Base-by-base conservation (phyloP, 2,113 vertebrate species). In the Caretta caretta region DNA sequence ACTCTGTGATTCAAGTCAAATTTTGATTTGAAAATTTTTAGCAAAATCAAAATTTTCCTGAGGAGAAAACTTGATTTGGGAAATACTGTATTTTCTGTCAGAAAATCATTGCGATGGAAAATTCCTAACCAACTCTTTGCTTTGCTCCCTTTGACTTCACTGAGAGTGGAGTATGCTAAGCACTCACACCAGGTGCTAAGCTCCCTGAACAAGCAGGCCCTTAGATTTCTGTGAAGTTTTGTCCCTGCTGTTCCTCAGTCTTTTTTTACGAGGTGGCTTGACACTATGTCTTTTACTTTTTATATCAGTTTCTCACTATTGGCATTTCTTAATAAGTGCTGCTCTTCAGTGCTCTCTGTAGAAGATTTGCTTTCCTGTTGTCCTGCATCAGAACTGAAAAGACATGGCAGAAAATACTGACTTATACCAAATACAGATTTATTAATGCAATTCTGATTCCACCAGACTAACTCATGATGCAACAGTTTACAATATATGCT, bases 151-250 rank as follows among this genome's bases (percentile, higher is more conserved):
- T 91, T 90, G 69, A 76, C n/a, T 31, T 62, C 72, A 91, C 25
- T 83, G 49, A 83, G 84, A 92, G 93, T 92, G 14, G n/a, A 92
- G 87, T 75, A 84, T 88, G 53, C 91, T 80, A 84, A 88, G 49
- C 7, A 90, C 6, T 88, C 80, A 65, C 14, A 31, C 16, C 14
- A 29, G 62, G 1, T 38, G 7, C 80, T 56, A 86, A 86, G 84
- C 51, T 53, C 35, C 38, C 6, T 20, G 4, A 38, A 79, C 25
- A 83, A 24, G 76, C 78, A 56, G 12, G 1, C 8, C 69, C 46
- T 80, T 57, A 78, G 11, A 3, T 2, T 35, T 93, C 62, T 86
- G 13, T 57, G 90, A 22, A 19, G 87, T 92, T 83, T 81, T 3
- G 72, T 35, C 46, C 83, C 8, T 78, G 46, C 11, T 8, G 1